Conservation (phyloP, 1,140 invertebrate genomes). For the Penaeus indicus region DNA sequence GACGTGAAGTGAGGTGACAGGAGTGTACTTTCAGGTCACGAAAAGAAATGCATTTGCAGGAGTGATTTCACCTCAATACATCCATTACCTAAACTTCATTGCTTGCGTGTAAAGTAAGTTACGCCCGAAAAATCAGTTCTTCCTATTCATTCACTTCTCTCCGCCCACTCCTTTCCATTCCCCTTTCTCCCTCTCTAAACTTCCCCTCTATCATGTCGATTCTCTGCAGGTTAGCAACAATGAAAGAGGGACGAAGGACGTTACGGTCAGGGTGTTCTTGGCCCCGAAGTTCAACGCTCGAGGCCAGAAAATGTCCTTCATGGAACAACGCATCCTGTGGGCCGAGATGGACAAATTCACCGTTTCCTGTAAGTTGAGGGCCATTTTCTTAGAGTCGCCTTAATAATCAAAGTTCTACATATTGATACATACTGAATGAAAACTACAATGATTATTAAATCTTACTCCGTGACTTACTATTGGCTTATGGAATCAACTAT, state of each 20-base stretch:
- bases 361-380: slow-evolving; percentile 52
- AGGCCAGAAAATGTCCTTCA: slow-evolving; percentile 76
- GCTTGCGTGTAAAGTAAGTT: no score
- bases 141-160: no score
- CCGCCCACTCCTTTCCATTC: no score
- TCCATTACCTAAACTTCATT: no score
- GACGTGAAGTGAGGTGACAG: no score
- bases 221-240: slow-evolving; percentile 76
- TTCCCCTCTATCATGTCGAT: background rate
- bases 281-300: slow-evolving; percentile 80
- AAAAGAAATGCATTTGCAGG: no score
- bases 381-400: background rate
- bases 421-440: background rate
- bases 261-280: slow-evolving; percentile 84
- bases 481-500: no score
- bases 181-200: no score
- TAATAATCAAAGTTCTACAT: background rate
- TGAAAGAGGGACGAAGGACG: slow-evolving; percentile 73
- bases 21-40: no score
- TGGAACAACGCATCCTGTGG: slow-evolving; percentile 79
- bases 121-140: no score
- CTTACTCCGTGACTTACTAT: no score
- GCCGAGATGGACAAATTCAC: slow-evolving; percentile 85
- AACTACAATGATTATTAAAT: background rate
- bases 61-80: no score